phyloP scores from a whole-genome alignment of 1,140 invertebrate species.

The Drosophila lowei region DNA sequence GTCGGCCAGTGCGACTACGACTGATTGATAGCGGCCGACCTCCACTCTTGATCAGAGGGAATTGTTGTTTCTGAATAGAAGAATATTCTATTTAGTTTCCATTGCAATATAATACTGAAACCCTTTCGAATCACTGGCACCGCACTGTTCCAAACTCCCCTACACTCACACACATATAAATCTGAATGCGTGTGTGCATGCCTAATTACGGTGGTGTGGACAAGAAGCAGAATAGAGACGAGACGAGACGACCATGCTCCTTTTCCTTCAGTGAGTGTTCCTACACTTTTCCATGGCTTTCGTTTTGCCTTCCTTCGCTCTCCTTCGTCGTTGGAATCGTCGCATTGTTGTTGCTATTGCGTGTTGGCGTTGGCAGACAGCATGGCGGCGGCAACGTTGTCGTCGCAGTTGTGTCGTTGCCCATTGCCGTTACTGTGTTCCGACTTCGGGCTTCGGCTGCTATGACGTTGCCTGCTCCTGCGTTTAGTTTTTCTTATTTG shows the following conservation, averaged over 20 bases:
- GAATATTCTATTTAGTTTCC: no score
- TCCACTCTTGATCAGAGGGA: slow-evolving; percentile 14
- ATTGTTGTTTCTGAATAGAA: slow-evolving; percentile 1
- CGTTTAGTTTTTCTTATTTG: slow-evolving; percentile 43
- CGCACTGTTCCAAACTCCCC: no score
- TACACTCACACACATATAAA: no score
- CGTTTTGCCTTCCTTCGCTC: slow-evolving; percentile 50
- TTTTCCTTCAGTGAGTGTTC: not conserved
- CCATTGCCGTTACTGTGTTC: slow-evolving; percentile 56
- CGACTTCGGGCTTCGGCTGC: slow-evolving; percentile 40
- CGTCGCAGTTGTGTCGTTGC: slow-evolving; percentile 31
- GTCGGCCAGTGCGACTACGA: not conserved
- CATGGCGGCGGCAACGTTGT: slow-evolving; percentile 56
- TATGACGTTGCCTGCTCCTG: slow-evolving; percentile 45
- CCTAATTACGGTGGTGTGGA: slow-evolving; percentile 25
- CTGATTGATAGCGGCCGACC: slow-evolving; percentile 13
- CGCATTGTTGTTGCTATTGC: slow-evolving; percentile 68
- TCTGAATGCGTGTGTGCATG: no score
- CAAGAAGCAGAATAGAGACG: slow-evolving; percentile 18
- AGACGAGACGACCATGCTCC: slow-evolving; percentile 10
- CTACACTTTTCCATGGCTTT: slow-evolving; percentile 37
- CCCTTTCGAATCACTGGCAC: no score
- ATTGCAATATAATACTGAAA: no score
- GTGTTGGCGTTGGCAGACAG: slow-evolving; percentile 78
- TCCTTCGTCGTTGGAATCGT: slow-evolving; percentile 17